Conservation (phyloP, 2,797 vertebrate species). For the Phataginus tricuspis region DNA sequence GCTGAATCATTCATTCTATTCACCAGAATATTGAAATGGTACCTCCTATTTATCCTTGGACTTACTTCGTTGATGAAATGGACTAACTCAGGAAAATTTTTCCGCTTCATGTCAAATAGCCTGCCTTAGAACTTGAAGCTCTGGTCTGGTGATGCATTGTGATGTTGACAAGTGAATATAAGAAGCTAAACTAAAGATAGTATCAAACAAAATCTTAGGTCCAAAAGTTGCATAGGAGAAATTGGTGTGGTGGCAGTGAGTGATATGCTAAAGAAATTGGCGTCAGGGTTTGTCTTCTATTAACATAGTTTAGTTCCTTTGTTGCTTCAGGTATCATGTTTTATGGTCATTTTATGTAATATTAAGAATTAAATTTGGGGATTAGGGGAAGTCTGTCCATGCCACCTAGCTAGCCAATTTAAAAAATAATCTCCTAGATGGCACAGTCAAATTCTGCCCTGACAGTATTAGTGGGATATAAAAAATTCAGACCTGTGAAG, state of each 20-base stretch:
- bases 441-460: background rate
- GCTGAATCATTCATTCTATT: background rate
- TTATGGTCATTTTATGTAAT: background rate
- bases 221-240: background rate
- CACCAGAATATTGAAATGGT: background rate
- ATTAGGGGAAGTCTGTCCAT: background rate
- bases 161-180: background rate
- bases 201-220: background rate
- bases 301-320: background rate
- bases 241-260: background rate
- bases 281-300: background rate
- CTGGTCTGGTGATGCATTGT: background rate
- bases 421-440: background rate
- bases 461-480: background rate
- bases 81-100: background rate
- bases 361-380: background rate
- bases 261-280: background rate
- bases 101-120: slow-evolving; percentile 14
- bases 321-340: background rate
- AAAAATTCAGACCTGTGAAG: background rate
- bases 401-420: background rate
- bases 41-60: background rate
- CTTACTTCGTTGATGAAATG: slow-evolving; percentile 18
- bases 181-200: background rate
- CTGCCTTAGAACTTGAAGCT: background rate